These are phyloP conservation scores for Crocuta crocuta DNA, from an alignment of 2,113 vertebrate genomes.

Conservation along the genomic window DNA sequence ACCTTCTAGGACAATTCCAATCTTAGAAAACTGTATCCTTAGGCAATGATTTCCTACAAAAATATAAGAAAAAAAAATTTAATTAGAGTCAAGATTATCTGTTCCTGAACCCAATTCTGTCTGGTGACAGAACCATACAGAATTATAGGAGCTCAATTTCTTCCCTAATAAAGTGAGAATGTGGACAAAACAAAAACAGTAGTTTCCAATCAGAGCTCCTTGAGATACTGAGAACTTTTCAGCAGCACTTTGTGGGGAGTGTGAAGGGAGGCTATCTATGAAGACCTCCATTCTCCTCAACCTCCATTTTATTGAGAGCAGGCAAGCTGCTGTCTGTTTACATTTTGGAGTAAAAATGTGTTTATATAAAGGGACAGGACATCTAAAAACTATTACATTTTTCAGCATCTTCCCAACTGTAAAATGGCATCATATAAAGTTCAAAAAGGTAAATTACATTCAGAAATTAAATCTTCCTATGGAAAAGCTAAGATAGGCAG, in stretches of 20 bases:
- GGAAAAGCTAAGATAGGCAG: not conserved
- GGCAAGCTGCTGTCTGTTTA: not conserved
- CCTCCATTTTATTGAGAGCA: not conserved
- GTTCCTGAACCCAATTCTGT: slow-evolving; percentile 8
- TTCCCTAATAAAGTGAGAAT: not conserved
- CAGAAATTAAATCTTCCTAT: not conserved
- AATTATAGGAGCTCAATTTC: not conserved
- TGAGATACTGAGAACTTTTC: not conserved
- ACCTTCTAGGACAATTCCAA: slow-evolving; percentile 24
- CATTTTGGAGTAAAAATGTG: not conserved
- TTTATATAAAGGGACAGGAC: not conserved
- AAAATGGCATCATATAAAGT: not conserved
- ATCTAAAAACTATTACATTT: slow-evolving; percentile 3
- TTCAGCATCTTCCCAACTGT: not conserved
- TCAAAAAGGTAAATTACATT: not conserved
- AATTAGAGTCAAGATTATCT: not conserved
- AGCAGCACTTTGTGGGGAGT: not conserved
- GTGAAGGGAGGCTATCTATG: not conserved
- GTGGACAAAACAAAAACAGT: not conserved
- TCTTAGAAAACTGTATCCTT: not conserved
- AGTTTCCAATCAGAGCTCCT: not conserved
- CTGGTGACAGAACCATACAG: not conserved
- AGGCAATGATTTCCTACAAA: slow-evolving; percentile 15
- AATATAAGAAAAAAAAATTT: not conserved
- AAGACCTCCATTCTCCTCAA: not conserved